Evolutionary conservation across 1,140 invertebrate species (phyloP).

Genomic region (Zaprionus taronus): DNA sequence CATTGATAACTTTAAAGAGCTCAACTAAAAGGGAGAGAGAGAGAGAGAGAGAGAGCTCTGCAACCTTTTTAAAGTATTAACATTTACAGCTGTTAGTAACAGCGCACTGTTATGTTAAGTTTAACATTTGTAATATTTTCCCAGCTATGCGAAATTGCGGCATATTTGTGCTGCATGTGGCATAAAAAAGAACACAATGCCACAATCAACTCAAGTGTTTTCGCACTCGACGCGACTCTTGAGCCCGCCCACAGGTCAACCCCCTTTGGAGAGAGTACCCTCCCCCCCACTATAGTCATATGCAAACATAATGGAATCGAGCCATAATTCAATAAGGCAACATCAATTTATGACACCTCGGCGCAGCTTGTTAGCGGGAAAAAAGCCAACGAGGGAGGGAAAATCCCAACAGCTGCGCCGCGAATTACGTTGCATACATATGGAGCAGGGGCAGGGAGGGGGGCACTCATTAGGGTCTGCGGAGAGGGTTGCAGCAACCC

Average conservation of each 20-base stretch:
- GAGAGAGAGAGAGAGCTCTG: not conserved
- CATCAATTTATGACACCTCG: slow-evolving; percentile 72
- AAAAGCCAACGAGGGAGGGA: slow-evolving; percentile 13
- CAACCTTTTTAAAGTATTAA: not conserved
- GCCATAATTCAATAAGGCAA: slow-evolving; percentile 78
- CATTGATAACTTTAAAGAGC: not conserved
- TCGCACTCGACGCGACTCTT: slow-evolving; percentile 52
- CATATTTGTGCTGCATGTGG: slow-evolving; percentile 50
- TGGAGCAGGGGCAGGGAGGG: not conserved
- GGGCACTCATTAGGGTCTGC: slow-evolving; percentile 49
- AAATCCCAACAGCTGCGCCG: slow-evolving; percentile 72
- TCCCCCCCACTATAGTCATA: slow-evolving; percentile 38
- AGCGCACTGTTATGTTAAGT: not conserved
- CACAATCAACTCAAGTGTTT: slow-evolving; percentile 48
- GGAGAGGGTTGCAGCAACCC: slow-evolving; percentile 61
- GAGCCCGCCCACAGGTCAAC: slow-evolving; percentile 47
- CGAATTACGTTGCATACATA: slow-evolving; percentile 6
- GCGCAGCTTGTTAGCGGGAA: slow-evolving; percentile 32
- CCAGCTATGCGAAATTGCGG: slow-evolving; percentile 19
- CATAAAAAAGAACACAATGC: slow-evolving; percentile 48
- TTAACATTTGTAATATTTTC: not conserved
- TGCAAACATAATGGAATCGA: slow-evolving; percentile 46
- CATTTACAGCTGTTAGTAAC: not conserved
- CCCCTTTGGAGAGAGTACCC: slow-evolving; percentile 2
- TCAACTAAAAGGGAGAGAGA: not conserved